Evolutionary conservation across 2,113 vertebrate species (phyloP).

Genomic region (Gila orcuttii): DNA sequence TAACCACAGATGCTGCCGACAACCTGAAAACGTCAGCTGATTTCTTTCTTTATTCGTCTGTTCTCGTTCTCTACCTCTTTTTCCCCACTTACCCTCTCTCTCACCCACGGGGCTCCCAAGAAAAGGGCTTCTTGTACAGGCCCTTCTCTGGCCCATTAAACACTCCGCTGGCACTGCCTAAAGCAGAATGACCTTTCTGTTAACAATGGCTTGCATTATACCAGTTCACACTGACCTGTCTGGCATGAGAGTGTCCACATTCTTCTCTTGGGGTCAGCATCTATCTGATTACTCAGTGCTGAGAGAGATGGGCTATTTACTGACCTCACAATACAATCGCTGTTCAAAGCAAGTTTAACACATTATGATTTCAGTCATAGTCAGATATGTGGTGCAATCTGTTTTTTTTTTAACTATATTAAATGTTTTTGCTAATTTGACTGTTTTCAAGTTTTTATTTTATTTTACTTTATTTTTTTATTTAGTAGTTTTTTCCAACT

Average conservation of each 20-base stretch:
- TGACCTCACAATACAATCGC: constrained; percentile 27
- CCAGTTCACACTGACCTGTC: constrained; percentile 49
- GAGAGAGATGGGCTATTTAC: constrained; percentile 33
- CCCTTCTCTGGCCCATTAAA: constrained; percentile 26
- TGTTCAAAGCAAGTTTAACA: constrained; percentile 41
- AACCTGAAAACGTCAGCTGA: constrained; percentile 72
- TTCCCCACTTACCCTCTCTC: constrained; percentile 20
- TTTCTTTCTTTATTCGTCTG: constrained; percentile 53
- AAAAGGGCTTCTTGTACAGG: constrained; percentile 23
- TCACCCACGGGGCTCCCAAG: constrained; percentile 21
- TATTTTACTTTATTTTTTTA: neutral
- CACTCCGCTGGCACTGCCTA: constrained; percentile 39
- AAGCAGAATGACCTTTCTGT: constrained; percentile 56
- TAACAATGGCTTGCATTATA: constrained; percentile 53
- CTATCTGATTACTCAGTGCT: constrained; percentile 48
- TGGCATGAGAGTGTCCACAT: constrained; percentile 54
- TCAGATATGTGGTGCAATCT: neutral
- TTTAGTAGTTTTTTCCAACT: too few species aligned
- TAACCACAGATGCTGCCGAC: constrained; percentile 76
- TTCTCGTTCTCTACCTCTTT: constrained; percentile 32
- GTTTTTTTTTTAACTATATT: constrained; percentile 8
- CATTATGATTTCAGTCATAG: constrained; percentile 6
- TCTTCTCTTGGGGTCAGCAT: constrained; percentile 51
- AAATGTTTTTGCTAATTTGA: neutral
- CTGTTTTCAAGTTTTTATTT: neutral